Percentiles rank a stretch among this genome's conserved stretches.
phyloP scores from a whole-genome alignment of 2,797 vertebrate genomes.

The Podarcis siculus region DNA sequence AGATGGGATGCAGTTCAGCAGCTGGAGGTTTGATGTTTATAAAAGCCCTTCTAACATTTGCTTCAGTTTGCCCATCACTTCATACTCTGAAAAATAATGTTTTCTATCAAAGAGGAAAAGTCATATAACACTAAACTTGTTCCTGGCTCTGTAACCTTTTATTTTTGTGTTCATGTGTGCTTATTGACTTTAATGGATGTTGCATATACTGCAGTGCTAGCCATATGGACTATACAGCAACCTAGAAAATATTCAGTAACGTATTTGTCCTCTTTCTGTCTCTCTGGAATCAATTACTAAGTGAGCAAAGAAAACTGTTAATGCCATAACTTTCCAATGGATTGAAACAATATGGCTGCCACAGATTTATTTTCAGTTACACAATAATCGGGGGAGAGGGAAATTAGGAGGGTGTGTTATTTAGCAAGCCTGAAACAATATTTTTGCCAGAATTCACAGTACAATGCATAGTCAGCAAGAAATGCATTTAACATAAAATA shows the following conservation, averaged over 20 bases:
- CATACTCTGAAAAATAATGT: constrained; percentile 49
- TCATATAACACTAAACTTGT: constrained; percentile 36
- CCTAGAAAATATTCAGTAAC: neutral
- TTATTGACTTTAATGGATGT: neutral
- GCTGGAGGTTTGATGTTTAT: constrained; percentile 46
- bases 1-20: constrained; percentile 52
- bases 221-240: neutral
- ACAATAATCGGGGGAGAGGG: neutral
- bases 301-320: constrained; percentile 62
- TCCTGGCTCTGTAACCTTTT: constrained; percentile 36
- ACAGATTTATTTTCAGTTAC: constrained; percentile 13
- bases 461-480: neutral
- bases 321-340: constrained; percentile 54
- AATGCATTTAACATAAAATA: neutral
- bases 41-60: constrained; percentile 39
- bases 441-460: neutral
- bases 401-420: constrained; percentile 17
- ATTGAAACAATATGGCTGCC: constrained; percentile 25
- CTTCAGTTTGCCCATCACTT: constrained; percentile 52
- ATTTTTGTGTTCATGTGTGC: neutral
- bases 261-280: neutral
- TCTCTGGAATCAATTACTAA: constrained; percentile 66
- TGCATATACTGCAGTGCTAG: neutral
- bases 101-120: constrained; percentile 28
- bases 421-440: accelerated